These are phyloP conservation scores for Bovichtus diacanthus DNA, from an alignment of 2,797 vertebrate species.

Conservation along the genomic window DNA sequence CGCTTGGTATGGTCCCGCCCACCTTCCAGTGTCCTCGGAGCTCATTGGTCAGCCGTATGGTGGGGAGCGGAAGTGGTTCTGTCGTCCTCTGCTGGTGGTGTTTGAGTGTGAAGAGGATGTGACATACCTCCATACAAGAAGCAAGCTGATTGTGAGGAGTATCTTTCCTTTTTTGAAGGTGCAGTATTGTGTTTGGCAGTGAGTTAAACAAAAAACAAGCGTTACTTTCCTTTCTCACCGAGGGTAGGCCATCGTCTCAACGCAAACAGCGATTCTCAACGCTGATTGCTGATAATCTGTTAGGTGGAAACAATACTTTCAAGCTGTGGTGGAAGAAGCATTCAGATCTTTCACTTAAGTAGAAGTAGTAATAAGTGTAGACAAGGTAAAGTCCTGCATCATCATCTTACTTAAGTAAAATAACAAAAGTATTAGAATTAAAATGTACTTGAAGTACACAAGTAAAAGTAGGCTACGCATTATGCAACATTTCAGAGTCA, in stretches of 20 bases:
- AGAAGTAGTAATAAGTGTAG: too few relatives aligned
- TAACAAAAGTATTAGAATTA: too few relatives aligned
- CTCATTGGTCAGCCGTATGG: slow-evolving; percentile 64
- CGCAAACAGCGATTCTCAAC: background rate
- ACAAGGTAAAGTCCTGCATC: too few relatives aligned
- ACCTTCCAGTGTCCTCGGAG: slow-evolving; percentile 37
- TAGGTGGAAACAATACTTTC: too few relatives aligned
- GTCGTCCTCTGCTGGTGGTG: slow-evolving; percentile 52
- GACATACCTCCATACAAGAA: background rate
- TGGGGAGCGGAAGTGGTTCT: slow-evolving; percentile 8
- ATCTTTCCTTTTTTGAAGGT: background rate
- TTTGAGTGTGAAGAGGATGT: background rate
- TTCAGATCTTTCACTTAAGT: too few relatives aligned
- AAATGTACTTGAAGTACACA: too few relatives aligned
- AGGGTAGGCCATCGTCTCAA: too few relatives aligned
- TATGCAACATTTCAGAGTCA: too few relatives aligned
- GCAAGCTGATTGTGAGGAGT: background rate
- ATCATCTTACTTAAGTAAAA: too few relatives aligned
- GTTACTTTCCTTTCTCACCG: background rate
- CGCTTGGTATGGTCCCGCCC: slow-evolving; percentile 81
- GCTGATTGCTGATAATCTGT: background rate
- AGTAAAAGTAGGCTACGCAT: too few relatives aligned
- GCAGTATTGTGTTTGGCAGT: background rate
- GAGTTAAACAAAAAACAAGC: background rate
- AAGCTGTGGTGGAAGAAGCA: too few relatives aligned